A percentile compares a stretch with the other conserved stretches of the same genome.
Conservation (phyloP, 2,113 vertebrate species). For the Turnix velox region DNA sequence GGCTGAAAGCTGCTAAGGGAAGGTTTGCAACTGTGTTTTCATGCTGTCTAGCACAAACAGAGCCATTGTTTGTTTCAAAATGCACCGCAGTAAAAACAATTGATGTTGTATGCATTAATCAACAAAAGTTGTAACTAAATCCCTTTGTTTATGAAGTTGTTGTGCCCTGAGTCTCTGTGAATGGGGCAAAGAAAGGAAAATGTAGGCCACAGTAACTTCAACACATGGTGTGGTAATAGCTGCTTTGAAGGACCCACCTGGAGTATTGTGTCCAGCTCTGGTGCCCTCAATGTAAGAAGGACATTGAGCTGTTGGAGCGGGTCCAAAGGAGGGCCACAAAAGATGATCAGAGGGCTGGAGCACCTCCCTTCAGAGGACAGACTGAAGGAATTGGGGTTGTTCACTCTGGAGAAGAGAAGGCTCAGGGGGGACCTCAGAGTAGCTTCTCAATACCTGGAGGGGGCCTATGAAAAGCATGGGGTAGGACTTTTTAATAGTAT, state of each 20-base stretch:
- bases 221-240: neutral
- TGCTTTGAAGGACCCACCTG: neutral
- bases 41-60: conserved; percentile 39
- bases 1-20: conserved; percentile 10
- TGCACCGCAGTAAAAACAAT: neutral
- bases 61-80: conserved; percentile 42
- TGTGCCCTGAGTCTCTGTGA: neutral
- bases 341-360: no score
- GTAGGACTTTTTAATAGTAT: no score
- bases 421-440: no score
- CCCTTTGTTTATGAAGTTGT: neutral
- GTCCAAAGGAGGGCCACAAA: no score
- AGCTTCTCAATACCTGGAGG: no score
- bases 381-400: no score
- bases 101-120: conserved; percentile 35
- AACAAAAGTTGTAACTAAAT: conserved; percentile 1
- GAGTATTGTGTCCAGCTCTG: no score
- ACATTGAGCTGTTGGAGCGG: no score
- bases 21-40: conserved; percentile 55
- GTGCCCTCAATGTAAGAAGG: no score
- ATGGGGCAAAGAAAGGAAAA: neutral
- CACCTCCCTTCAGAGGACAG: no score
- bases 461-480: no score
- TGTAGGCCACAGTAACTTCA: neutral
- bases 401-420: no score